Evolutionary conservation across 37 sponge, comb jelly and placozoan species (phyloP).

Genomic region (Eunapius fragilis): DNA sequence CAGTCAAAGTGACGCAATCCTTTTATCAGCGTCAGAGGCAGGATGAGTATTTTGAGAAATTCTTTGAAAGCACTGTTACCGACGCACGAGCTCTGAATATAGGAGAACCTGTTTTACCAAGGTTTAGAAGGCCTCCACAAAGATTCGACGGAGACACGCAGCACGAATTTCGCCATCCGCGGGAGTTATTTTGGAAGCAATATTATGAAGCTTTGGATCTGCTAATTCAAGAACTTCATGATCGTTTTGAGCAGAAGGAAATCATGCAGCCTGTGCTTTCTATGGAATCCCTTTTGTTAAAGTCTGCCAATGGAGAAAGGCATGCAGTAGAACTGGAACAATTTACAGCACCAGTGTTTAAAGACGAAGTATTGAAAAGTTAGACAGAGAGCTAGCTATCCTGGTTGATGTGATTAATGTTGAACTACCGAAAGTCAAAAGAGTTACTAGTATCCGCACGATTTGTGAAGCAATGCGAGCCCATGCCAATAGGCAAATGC

Average conservation of each 20-base stretch:
- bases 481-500: not conserved
- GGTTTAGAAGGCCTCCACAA: conserved; percentile 41
- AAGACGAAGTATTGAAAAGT: not conserved
- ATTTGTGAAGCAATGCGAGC: conserved; percentile 31
- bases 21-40: conserved; percentile 44
- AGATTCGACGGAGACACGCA: conserved; percentile 29
- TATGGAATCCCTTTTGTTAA: conserved; percentile 8
- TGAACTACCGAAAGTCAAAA: not conserved
- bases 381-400: conserved; percentile 1
- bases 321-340: not conserved
- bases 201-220: not conserved
- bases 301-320: conserved; percentile 8
- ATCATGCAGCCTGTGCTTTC: conserved; percentile 22
- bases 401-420: conserved; percentile 7
- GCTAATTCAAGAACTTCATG: conserved; percentile 20
- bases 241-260: conserved; percentile 46
- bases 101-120: conserved; percentile 40
- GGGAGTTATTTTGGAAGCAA: not conserved
- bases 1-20: conserved; percentile 36
- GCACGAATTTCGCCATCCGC: not conserved
- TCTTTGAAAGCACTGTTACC: conserved; percentile 33
- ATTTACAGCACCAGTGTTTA: not conserved
- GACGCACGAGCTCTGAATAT: conserved; percentile 19
- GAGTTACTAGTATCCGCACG: conserved; percentile 5
- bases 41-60: conserved; percentile 12